Base-by-base conservation (phyloP, 2,888 invertebrate species). In the Notodonta dromedarius region DNA sequence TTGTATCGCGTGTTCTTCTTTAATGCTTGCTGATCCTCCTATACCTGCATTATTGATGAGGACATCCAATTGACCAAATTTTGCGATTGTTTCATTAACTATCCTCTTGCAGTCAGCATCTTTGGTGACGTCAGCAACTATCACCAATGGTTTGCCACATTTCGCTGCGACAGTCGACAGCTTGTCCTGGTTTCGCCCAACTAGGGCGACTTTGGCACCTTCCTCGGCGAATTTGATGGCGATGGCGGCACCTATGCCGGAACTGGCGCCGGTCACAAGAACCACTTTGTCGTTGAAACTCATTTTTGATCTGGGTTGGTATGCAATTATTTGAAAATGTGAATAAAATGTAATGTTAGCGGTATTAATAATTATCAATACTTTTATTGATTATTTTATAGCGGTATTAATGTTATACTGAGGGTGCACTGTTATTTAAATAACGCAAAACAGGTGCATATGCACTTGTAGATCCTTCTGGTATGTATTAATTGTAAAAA, bases 131-230 rank as follows among this genome's bases (percentile, higher is more conserved):
- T 69, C 69, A 32, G 63, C 67, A 16, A 24, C 51, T 9, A 70
- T 12, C 7, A 67, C 55, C 14, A 67, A 58, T 2, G 65, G 59
- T 11, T 63, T 58, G 5, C 48, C 50, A 50, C 69, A 70, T 60
- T 62, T 57, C 5, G 62, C 44, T 0, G 70, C 63, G 8, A 66
- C 61, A 0, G 56, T 61, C 0, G 61, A 55, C 4, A 82, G 71
- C 58, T 79, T 79, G 0, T 59, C 62, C 32, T 62, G 58, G 39
- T 80, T 77, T 58, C 77, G 69, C 32, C 74, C 80, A 1, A 77
- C 73, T 53, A 80, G 58, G 11, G 68, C 67, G 0, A 82, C 73
- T 13, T 64, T 56, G 6, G 77, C 78, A 6, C 74, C 76, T 66
- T 73, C 74, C 11, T 66, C 59, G 56, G 51, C 24, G 65, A 68